These are phyloP conservation scores for Pseudotriccus pelzelni DNA, from an alignment of 2,797 vertebrate species.

Conservation along the genomic window DNA sequence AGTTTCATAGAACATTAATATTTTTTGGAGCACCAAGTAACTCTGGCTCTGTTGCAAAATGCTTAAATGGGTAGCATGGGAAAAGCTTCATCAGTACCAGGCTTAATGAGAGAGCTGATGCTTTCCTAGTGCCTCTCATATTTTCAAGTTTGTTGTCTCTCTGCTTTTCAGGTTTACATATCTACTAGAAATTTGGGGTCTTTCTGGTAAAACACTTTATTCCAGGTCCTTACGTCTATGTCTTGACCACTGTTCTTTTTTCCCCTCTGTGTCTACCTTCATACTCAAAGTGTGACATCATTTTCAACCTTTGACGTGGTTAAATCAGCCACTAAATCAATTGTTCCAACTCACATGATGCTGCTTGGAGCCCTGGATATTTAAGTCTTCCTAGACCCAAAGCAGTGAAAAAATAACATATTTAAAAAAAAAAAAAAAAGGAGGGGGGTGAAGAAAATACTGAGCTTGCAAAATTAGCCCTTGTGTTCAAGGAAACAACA, in stretches of 20 bases:
- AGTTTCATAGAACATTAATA: conserved; percentile 23
- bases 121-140: not conserved
- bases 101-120: not conserved
- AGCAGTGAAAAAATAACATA: not conserved
- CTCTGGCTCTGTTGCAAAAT: not conserved
- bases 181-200: not conserved
- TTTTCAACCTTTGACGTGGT: not conserved
- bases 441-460: not conserved
- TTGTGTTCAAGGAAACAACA: not conserved
- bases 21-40: conserved; percentile 14
- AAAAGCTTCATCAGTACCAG: not conserved
- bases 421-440: not conserved
- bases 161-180: not conserved
- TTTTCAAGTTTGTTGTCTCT: not conserved
- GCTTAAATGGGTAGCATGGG: not conserved
- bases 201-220: not conserved
- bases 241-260: not conserved
- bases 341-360: not conserved
- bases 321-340: not conserved
- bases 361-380: not conserved
- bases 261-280: not conserved
- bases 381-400: not conserved
- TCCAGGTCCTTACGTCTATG: not conserved
- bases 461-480: not conserved
- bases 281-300: not conserved